phyloP scores from a whole-genome alignment of 2,888 invertebrate species.

The Cephalotes varians region DNA sequence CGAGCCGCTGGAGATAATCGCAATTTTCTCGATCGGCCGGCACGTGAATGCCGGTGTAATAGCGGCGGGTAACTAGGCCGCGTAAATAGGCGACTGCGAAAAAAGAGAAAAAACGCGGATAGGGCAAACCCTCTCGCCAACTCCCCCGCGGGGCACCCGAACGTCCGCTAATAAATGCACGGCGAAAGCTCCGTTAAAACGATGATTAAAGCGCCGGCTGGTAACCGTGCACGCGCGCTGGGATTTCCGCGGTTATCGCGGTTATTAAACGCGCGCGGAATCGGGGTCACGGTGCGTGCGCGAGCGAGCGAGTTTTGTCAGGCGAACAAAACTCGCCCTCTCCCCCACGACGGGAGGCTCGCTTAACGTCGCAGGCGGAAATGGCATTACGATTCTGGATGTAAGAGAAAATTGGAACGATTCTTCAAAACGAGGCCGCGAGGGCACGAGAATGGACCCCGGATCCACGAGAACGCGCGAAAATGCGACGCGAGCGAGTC shows the following conservation, averaged over 20 bases:
- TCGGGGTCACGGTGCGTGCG: slow-evolving; percentile 47
- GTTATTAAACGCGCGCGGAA: slow-evolving; percentile 56
- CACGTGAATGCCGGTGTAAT: slow-evolving; percentile 46
- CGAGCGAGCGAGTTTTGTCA: slow-evolving; percentile 9
- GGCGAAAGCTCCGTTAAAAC: slow-evolving; percentile 45
- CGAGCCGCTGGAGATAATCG: slow-evolving; percentile 36
- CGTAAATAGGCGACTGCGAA: slow-evolving; percentile 37
- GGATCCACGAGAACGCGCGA: background rate
- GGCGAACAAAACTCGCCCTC: too few relatives aligned
- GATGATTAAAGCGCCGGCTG: slow-evolving; percentile 52
- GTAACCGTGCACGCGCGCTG: slow-evolving; percentile 7
- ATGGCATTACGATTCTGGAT: slow-evolving; percentile 15
- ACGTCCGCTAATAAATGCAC: slow-evolving; percentile 44
- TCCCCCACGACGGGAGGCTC: background rate
- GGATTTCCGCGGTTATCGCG: slow-evolving; percentile 59
- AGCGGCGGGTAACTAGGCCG: slow-evolving; percentile 46
- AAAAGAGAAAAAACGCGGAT: background rate
- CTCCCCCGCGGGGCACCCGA: background rate
- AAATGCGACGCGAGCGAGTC: background rate
- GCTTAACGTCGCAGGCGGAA: slow-evolving; percentile 23
- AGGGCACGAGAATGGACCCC: background rate
- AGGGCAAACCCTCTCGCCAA: background rate
- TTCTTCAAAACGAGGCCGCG: slow-evolving; percentile 4
- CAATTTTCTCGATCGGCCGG: slow-evolving; percentile 49
- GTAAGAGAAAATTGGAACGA: slow-evolving; percentile 26